Base-by-base conservation (phyloP, 2,888 invertebrate genomes). In the Labia minor region DNA sequence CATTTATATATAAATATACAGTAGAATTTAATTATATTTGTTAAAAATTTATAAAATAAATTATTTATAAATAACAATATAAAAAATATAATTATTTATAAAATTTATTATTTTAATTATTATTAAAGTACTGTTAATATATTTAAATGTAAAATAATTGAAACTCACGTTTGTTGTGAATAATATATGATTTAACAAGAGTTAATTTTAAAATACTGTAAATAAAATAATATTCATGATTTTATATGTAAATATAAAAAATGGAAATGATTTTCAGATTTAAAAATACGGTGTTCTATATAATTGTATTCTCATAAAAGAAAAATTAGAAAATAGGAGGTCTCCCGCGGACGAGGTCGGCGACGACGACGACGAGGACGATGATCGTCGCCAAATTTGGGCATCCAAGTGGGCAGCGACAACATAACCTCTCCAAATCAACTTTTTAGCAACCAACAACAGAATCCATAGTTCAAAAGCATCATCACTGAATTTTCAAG, bases 301-400 rank as follows among this genome's bases (percentile, higher is more conserved):
- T 49, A 49, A 10, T 11, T 3, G 49, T n/a, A 11, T 49, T 11
- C 6, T 49, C 14, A 49, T n/a, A 49, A 16, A 10, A n/a, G 49
- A 49, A 49, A 49, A 49, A 49, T 11, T 8, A 49, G 49, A 49
- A 49, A 49, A 16, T 11, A 49, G 49, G 16, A n/a, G 16, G 49
- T n/a, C 49, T 49, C 49, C 49, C 49, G 49, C 49, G 49, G 49
- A 49, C 49, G 49, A 49, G 6, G 49, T 10, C 49, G 49, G 14
- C 49, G 49, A 49, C 49, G 49, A 49, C 49, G 49, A 49, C 49
- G 49, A 14, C 49, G 49, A 49, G 49, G 49, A 49, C 49, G 49
- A 49, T 49, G 49, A 11, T 49, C 49, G 49, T 49, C 49, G 49
- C 49, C 49, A 49, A 49, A 49, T 49, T 49, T 49, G 49, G 49